phyloP scores from a whole-genome alignment of 2,888 invertebrate genomes.

The Esperia sulphurella region DNA sequence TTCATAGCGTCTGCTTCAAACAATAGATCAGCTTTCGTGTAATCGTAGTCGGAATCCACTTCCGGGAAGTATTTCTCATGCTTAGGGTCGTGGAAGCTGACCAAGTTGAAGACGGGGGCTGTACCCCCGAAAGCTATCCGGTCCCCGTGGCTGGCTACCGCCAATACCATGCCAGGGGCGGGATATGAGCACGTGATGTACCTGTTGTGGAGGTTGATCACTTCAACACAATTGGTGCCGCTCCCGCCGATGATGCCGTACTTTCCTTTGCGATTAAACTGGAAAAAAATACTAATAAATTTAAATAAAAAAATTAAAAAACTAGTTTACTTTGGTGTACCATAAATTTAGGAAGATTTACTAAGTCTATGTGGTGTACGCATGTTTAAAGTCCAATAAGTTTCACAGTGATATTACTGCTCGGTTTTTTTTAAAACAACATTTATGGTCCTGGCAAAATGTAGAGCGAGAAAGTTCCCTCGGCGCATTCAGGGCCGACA shows the following conservation, averaged over 20 bases:
- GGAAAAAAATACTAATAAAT: too few species aligned
- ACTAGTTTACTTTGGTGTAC: too few species aligned
- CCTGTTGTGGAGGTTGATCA: constrained; percentile 67
- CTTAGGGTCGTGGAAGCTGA: constrained; percentile 64
- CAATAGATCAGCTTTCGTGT: constrained; percentile 17
- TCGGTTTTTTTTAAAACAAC: too few species aligned
- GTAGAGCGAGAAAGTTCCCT: too few species aligned
- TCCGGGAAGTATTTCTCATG: constrained; percentile 48
- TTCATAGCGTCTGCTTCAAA: constrained; percentile 9
- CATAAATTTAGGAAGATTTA: too few species aligned
- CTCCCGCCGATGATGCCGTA: constrained; percentile 69
- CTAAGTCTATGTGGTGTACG: too few species aligned
- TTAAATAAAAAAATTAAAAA: too few species aligned
- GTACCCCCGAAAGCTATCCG: constrained; percentile 68
- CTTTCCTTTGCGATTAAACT: constrained; percentile 71
- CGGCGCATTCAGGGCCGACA: too few species aligned
- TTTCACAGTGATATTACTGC: too few species aligned
- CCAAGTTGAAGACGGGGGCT: constrained; percentile 54
- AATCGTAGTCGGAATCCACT: constrained; percentile 21
- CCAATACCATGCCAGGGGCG: constrained; percentile 47
- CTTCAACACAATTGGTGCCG: constrained; percentile 65
- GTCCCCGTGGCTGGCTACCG: constrained; percentile 54
- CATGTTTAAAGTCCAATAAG: too few species aligned
- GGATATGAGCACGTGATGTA: constrained; percentile 67
- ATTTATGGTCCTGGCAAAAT: too few species aligned